phyloP scores from a whole-genome alignment of 1,140 invertebrate genomes.

The Scaptomyza montana region DNA sequence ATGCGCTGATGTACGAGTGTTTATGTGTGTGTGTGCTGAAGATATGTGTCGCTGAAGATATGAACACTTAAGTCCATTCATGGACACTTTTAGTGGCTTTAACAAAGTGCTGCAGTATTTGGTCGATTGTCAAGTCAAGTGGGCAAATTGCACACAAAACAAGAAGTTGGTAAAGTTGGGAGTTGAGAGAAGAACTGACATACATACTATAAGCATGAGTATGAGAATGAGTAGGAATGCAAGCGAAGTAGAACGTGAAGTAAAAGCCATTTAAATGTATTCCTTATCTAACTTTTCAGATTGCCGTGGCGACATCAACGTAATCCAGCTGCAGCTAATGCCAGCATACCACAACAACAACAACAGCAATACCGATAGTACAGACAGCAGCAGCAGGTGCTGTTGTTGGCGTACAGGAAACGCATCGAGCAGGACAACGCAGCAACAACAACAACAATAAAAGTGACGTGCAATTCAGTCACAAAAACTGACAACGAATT shows the following conservation, averaged over 20 bases:
- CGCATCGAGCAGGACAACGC: slow-evolving; percentile 46
- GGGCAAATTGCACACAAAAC: slow-evolving; percentile 48
- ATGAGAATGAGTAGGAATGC: slow-evolving; percentile 17
- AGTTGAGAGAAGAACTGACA: slow-evolving; percentile 1
- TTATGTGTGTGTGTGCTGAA: slow-evolving; percentile 23
- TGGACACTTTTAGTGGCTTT: slow-evolving; percentile 62
- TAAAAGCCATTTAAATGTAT: slow-evolving; percentile 54
- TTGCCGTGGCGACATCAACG: slow-evolving; percentile 59
- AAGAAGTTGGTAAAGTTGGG: not conserved
- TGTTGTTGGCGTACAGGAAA: slow-evolving; percentile 59
- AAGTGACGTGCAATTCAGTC: slow-evolving; percentile 12
- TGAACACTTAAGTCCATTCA: slow-evolving; percentile 73
- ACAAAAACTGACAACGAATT: slow-evolving; percentile 55
- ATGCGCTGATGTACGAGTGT: slow-evolving; percentile 23
- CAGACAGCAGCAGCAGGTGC: slow-evolving; percentile 46
- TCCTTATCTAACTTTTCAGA: slow-evolving; percentile 73
- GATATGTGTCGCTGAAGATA: slow-evolving; percentile 45
- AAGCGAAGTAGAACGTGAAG: slow-evolving; percentile 14
- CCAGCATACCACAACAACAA: slow-evolving; percentile 40
- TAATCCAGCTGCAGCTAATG: slow-evolving; percentile 70
- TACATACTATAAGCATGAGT: not conserved
- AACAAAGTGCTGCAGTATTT: slow-evolving; percentile 56
- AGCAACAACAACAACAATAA: slow-evolving; percentile 13
- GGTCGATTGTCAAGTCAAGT: slow-evolving; percentile 56
- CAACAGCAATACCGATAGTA: slow-evolving; percentile 30